These are phyloP conservation scores for Pantherophis vulpinus DNA, from an alignment of 2,797 vertebrate genomes.

Conservation along the genomic window DNA sequence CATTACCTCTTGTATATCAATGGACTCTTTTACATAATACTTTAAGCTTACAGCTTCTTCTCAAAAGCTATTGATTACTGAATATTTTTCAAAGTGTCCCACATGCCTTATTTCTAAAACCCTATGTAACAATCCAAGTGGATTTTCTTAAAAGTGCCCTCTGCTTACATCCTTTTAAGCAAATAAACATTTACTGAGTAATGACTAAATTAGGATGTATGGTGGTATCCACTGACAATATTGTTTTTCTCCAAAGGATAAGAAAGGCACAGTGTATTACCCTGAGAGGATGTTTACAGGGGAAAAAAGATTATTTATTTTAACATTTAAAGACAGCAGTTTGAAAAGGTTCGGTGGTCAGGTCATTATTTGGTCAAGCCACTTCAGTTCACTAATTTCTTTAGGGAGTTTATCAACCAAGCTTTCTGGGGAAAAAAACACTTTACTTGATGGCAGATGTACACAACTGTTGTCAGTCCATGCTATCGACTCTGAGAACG, in stretches of 20 bases:
- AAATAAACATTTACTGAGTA: conserved; percentile 44
- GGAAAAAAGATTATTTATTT: conserved; percentile 44
- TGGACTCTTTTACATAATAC: neutral
- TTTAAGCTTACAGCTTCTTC: neutral
- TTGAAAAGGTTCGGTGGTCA: conserved; percentile 50
- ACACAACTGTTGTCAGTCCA: conserved; percentile 63
- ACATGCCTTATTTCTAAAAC: neutral
- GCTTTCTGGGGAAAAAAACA: neutral
- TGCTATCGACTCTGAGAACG: conserved; percentile 61
- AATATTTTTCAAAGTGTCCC: neutral
- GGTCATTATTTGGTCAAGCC: conserved; percentile 56
- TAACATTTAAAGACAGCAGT: conserved; percentile 56
- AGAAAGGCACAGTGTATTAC: conserved; percentile 40
- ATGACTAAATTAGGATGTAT: conserved; percentile 59
- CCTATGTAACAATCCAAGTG: neutral
- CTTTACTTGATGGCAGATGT: conserved; percentile 54
- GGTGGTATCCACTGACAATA: conserved; percentile 33
- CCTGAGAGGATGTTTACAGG: conserved; percentile 39
- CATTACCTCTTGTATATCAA: neutral
- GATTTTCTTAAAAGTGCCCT: conserved; percentile 38
- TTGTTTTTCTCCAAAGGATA: conserved; percentile 40
- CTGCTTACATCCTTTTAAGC: conserved; percentile 36
- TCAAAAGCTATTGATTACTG: neutral
- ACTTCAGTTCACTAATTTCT: conserved; percentile 56
- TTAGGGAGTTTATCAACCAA: conserved; percentile 44